Percentiles rank a stretch among this genome's conserved stretches.
phyloP scores from a whole-genome alignment of 2,113 vertebrate genomes.

The Toxostoma redivivum region DNA sequence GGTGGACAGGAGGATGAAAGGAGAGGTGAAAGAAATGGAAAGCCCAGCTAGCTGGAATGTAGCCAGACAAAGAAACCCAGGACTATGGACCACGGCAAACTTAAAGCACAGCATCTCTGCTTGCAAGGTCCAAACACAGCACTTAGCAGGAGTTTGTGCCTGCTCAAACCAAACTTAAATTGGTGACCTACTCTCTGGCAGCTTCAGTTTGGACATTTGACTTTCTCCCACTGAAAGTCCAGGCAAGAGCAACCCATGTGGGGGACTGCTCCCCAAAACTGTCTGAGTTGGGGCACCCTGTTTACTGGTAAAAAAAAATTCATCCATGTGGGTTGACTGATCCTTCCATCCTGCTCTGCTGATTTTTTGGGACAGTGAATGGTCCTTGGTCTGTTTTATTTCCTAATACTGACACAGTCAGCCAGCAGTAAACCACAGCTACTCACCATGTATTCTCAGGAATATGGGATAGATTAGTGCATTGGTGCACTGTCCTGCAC shows the following conservation, averaged over 20 bases:
- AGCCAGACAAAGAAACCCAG: not conserved
- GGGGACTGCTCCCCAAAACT: not conserved
- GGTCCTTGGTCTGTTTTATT: not conserved
- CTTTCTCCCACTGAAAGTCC: not conserved
- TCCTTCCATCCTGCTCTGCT: not conserved
- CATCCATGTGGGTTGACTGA: not conserved
- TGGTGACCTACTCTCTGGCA: not conserved
- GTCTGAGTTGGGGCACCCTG: not conserved
- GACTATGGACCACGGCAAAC: not conserved
- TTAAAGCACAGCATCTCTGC: not conserved
- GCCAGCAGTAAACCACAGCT: not conserved
- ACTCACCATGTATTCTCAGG: not conserved
- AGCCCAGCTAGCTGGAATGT: not conserved
- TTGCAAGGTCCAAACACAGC: not conserved
- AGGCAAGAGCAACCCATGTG: not conserved
- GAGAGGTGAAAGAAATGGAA: not conserved
- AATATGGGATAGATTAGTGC: accelerated
- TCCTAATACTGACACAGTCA: not conserved
- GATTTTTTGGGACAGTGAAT: not conserved
- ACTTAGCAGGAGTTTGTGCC: not conserved
- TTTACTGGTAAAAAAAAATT: not conserved
- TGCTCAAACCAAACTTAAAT: not conserved
- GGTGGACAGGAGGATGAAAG: not conserved
- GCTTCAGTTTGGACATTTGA: not conserved
- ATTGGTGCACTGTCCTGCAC: not conserved